A percentile compares a stretch with the other conserved stretches of the same genome.
These are phyloP conservation scores for Standfussiana lucernea DNA, from an alignment of 2,888 invertebrate genomes.

Conservation along the genomic window DNA sequence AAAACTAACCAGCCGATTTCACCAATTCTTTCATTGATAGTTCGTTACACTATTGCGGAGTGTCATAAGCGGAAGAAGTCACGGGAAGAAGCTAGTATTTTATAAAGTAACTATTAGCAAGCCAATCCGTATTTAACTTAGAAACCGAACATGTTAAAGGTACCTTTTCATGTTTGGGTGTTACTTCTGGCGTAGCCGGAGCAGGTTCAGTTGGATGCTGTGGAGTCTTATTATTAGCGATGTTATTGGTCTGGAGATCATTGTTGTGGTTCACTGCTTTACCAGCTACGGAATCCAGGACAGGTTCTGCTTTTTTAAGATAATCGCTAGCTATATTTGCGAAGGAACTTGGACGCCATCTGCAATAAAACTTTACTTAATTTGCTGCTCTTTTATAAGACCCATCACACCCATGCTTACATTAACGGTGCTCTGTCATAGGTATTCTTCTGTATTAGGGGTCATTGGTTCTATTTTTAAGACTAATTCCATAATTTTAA, in stretches of 20 bases:
- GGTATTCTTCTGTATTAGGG: background rate
- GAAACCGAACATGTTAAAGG: background rate
- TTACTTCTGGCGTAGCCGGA: constrained; percentile 31
- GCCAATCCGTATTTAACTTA: background rate
- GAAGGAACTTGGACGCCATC: constrained; percentile 77
- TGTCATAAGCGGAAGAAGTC: background rate
- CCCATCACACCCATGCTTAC: background rate
- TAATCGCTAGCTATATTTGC: constrained; percentile 68
- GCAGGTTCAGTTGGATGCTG: constrained; percentile 24
- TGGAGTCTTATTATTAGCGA: constrained; percentile 7
- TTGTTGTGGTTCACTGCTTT: constrained; percentile 43
- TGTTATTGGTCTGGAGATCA: too few relatives aligned
- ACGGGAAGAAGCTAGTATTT: background rate
- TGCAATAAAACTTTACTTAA: constrained; percentile 39
- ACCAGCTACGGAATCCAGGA: constrained; percentile 65
- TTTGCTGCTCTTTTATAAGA: background rate
- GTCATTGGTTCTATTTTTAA: background rate
- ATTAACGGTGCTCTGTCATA: too few relatives aligned
- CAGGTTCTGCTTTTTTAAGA: constrained; percentile 59
- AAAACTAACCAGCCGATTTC: background rate
- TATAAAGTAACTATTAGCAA: background rate
- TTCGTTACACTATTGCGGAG: background rate
- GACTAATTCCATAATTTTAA: background rate
- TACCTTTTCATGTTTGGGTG: constrained; percentile 56
- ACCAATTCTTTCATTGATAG: background rate